Evolutionary conservation across 1,140 invertebrate genomes (phyloP).

Genomic region (Aphidius gifuensis): DNA sequence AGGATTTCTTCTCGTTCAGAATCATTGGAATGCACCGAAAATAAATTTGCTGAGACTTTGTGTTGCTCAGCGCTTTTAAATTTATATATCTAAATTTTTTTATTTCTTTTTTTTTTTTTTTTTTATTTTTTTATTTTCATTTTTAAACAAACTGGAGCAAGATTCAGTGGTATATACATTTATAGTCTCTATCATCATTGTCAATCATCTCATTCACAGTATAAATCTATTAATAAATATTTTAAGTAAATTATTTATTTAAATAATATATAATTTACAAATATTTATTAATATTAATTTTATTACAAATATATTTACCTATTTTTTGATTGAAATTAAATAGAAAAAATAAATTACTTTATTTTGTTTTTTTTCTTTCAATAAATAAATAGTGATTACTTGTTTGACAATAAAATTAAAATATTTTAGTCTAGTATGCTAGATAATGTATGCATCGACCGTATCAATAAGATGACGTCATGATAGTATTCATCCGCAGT

Average conservation of each 20-base stretch:
- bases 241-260: background rate
- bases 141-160: background rate
- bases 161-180: too few relatives aligned
- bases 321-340: too few relatives aligned
- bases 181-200: too few relatives aligned
- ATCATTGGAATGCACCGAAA: conserved; percentile 41
- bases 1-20: conserved; percentile 18
- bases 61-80: background rate
- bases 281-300: too few relatives aligned
- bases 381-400: too few relatives aligned
- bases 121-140: conserved; percentile 1
- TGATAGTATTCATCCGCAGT: conserved; percentile 44
- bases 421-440: conserved; percentile 26
- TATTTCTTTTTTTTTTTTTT: background rate
- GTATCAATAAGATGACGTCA: conserved; percentile 49
- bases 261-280: too few relatives aligned
- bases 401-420: background rate
- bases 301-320: too few relatives aligned
- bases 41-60: conserved; percentile 35
- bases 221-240: too few relatives aligned
- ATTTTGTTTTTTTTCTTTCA: too few relatives aligned
- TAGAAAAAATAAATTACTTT: too few relatives aligned
- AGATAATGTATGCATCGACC: conserved; percentile 52
- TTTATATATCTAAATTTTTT: background rate
- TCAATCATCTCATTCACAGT: too few relatives aligned